These are phyloP conservation scores for Epicampocera succincta DNA, from an alignment of 2,888 invertebrate species.

Conservation along the genomic window DNA sequence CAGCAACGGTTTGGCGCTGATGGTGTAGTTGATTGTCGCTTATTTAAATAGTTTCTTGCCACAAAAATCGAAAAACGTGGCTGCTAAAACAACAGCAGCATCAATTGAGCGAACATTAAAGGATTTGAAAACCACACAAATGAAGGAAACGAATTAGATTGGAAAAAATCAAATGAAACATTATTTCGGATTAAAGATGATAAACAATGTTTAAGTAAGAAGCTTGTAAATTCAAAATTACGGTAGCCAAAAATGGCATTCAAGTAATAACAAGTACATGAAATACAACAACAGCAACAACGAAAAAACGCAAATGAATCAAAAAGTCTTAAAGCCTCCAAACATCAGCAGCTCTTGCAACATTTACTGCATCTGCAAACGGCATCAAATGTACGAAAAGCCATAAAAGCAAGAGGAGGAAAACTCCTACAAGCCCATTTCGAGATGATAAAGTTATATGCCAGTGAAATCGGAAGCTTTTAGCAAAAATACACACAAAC, in stretches of 20 bases:
- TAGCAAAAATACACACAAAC: conserved; percentile 35
- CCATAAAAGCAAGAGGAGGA: not conserved
- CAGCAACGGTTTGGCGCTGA: conserved; percentile 48
- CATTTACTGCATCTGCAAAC: conserved; percentile 4
- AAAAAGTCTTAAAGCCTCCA: conserved; percentile 9
- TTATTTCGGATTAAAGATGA: conserved; percentile 47
- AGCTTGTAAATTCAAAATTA: conserved; percentile 60
- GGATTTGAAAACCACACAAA: conserved; percentile 30
- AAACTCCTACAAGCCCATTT: conserved; percentile 46
- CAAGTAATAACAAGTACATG: conserved; percentile 59
- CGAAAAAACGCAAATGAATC: not conserved
- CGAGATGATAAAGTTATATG: conserved; percentile 63
- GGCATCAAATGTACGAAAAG: not conserved
- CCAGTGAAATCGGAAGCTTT: conserved; percentile 68
- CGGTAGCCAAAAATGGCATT: conserved; percentile 68
- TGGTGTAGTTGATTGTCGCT: conserved; percentile 50
- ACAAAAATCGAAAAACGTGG: conserved; percentile 58
- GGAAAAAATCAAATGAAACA: conserved; percentile 31
- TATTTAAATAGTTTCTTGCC: conserved; percentile 47
- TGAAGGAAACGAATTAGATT: conserved; percentile 8
- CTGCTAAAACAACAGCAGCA: conserved; percentile 36
- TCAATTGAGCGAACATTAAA: conserved; percentile 33
- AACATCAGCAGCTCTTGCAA: conserved; percentile 35
- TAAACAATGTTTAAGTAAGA: conserved; percentile 37
- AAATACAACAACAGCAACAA: not conserved